A percentile compares a stretch with the other conserved stretches of the same genome.
phyloP scores from a whole-genome alignment of 92 coral and sea anemone genomes.

The Scolanthus callimorphus region DNA sequence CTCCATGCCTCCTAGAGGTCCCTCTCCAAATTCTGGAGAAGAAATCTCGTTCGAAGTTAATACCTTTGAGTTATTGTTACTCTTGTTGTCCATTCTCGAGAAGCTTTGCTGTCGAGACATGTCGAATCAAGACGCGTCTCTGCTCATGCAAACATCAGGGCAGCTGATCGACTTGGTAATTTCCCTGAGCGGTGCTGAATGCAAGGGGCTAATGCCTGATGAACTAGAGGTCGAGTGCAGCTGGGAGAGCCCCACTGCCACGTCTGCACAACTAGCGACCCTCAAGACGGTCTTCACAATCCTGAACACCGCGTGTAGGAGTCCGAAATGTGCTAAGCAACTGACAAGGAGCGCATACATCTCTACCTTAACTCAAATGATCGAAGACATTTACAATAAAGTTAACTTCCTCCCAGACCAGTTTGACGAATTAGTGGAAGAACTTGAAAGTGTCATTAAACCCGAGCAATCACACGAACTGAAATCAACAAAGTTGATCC shows the following conservation, averaged over 20 bases:
- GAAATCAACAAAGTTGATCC: background rate
- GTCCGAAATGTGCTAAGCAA: slow-evolving; percentile 65
- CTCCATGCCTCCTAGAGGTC: background rate
- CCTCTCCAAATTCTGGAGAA: background rate
- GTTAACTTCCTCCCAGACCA: slow-evolving; percentile 32
- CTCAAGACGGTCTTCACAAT: slow-evolving; percentile 50
- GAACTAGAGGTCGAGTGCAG: slow-evolving; percentile 39
- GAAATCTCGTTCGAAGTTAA: slow-evolving; percentile 8
- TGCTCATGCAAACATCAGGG: slow-evolving; percentile 46
- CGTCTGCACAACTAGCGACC: slow-evolving; percentile 46
- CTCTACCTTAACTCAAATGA: slow-evolving; percentile 37
- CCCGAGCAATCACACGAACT: background rate
- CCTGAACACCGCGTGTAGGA: slow-evolving; percentile 40
- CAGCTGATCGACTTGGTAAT: slow-evolving; percentile 57
- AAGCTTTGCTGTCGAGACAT: slow-evolving; percentile 55
- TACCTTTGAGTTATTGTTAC: slow-evolving; percentile 52
- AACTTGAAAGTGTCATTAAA: background rate
- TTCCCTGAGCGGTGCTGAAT: slow-evolving; percentile 13
- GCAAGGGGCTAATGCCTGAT: slow-evolving; percentile 1
- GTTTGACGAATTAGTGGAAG: slow-evolving; percentile 8
- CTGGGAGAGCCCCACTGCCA: slow-evolving; percentile 50
- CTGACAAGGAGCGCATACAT: slow-evolving; percentile 50
- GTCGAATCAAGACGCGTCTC: slow-evolving; percentile 29
- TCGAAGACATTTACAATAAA: slow-evolving; percentile 10
- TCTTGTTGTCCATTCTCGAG: slow-evolving; percentile 60